These are phyloP conservation scores for Macrosteles quadrilineatus DNA, from an alignment of 1,140 invertebrate species.

Conservation along the genomic window DNA sequence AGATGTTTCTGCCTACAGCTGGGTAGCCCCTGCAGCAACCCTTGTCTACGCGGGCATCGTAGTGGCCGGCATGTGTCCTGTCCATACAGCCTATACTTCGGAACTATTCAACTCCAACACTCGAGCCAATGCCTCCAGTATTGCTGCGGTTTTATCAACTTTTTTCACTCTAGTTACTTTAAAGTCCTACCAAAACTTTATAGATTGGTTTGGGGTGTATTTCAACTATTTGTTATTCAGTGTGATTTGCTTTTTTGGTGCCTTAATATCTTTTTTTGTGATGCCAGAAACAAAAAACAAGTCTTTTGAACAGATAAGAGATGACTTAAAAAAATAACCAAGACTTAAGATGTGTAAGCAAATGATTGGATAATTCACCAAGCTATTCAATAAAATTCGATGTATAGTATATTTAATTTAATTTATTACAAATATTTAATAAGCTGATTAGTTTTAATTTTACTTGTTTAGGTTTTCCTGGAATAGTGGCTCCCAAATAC, in stretches of 20 bases:
- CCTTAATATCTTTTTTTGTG: constrained; percentile 62
- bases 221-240: constrained; percentile 73
- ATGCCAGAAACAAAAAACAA: constrained; percentile 84
- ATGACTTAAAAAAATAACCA: too few relatives aligned
- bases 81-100: constrained; percentile 70
- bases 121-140: constrained; percentile 66
- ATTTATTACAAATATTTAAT: too few relatives aligned
- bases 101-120: constrained; percentile 73
- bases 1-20: constrained; percentile 53
- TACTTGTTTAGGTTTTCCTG: too few relatives aligned
- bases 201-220: constrained; percentile 53
- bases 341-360: too few relatives aligned
- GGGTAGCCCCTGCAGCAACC: constrained; percentile 64
- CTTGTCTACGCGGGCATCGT: constrained; percentile 70
- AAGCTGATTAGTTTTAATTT: too few relatives aligned
- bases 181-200: constrained; percentile 65
- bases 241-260: constrained; percentile 60
- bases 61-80: constrained; percentile 66
- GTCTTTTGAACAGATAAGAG: constrained; percentile 53
- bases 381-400: too few relatives aligned
- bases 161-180: constrained; percentile 73
- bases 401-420: too few relatives aligned
- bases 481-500: too few relatives aligned
- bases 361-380: too few relatives aligned
- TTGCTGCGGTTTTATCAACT: constrained; percentile 70